Base-by-base conservation (phyloP, 2,113 vertebrate genomes). In the Siphamia tubifer region DNA sequence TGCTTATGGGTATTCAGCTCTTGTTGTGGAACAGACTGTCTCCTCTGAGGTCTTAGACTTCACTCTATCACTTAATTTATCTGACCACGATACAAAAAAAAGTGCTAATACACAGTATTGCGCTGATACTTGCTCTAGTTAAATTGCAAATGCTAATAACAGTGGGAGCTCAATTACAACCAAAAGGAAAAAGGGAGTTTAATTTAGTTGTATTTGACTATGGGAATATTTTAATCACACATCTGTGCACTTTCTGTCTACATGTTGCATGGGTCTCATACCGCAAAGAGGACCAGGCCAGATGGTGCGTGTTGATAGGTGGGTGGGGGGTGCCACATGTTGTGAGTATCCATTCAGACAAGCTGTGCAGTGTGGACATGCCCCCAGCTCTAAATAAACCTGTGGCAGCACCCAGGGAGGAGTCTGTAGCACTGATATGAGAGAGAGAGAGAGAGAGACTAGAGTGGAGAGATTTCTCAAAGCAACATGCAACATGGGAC, bases 1-100 rank as follows among this genome's bases (percentile, higher is more conserved):
- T 84, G 81, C 90, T 92, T 79, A 90, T 86, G 73, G 76, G 72
- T 76, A 67, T 86, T 87, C 73, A 85, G 76, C 68, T 75, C 68
- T 48, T 57, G 57, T 23, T 65, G 52, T 47, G 60, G 42, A 61
- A 57, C 83, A 82, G 77, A 67, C 77, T 80, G 85, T 86, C 68
- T 20, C 19, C 76, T 68, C 40, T 34, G 11, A 57, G 45, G 42
- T 74, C 52, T 40, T 16, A 21, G 17, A 30, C 10, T 62, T 51
- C n/a, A n/a, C n/a, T n/a, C n/a, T 24, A 24, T 5, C n/a, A 30
- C 20, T 39, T 21, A 6, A 23, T 20, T 15, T 11, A n/a, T 25
- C 20, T 13, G 21, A 8, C 23, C 4, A 38, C 36, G n/a, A 39
- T n/a, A n/a, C n/a, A n/a, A n/a, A n/a, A n/a, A n/a, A n/a, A n/a